Percentiles rank a stretch among this genome's conserved stretches.
Evolutionary conservation across 2,888 invertebrate species (phyloP).

Genomic region (Chromoteleia sp.): DNA sequence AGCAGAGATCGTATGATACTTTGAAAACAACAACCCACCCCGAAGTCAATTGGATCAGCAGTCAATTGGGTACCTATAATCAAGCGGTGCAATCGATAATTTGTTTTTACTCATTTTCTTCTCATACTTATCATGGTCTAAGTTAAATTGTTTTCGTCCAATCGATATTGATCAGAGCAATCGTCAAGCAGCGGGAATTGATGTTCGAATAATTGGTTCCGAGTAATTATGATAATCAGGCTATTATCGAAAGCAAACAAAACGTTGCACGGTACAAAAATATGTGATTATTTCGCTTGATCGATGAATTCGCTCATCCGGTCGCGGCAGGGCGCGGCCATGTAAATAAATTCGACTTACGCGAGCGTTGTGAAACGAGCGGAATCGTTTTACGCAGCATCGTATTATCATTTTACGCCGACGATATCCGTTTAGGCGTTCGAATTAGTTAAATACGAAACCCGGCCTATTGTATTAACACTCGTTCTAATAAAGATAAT

Average conservation of each 20-base stretch:
- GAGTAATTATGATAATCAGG: conserved; percentile 55
- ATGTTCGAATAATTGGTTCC: conserved; percentile 54
- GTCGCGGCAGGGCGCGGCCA: conserved; percentile 23
- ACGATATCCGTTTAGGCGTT: conserved; percentile 28
- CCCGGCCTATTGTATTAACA: conserved; percentile 12
- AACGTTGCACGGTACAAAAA: conserved; percentile 32
- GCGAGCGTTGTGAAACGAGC: conserved; percentile 20
- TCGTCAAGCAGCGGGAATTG: conserved; percentile 32
- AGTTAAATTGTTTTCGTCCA: conserved; percentile 5
- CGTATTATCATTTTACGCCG: conserved; percentile 9
- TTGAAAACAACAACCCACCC: not conserved
- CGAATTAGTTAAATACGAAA: conserved; percentile 43
- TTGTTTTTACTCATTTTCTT: conserved; percentile 15
- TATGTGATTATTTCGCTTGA: conserved; percentile 33
- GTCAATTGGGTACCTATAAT: not conserved
- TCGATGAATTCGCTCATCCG: conserved; percentile 43
- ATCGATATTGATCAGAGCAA: conserved; percentile 18
- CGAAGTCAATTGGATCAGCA: not conserved
- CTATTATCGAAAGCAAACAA: conserved; percentile 47
- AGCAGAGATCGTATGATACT: not conserved
- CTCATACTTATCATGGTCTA: conserved; percentile 13
- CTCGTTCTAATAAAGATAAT: conserved; percentile 44
- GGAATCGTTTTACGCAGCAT: conserved; percentile 7
- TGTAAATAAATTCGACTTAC: conserved; percentile 41
- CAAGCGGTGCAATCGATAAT: not conserved